Base-by-base conservation (phyloP, 2,797 vertebrate genomes). In the Merluccius polli region DNA sequence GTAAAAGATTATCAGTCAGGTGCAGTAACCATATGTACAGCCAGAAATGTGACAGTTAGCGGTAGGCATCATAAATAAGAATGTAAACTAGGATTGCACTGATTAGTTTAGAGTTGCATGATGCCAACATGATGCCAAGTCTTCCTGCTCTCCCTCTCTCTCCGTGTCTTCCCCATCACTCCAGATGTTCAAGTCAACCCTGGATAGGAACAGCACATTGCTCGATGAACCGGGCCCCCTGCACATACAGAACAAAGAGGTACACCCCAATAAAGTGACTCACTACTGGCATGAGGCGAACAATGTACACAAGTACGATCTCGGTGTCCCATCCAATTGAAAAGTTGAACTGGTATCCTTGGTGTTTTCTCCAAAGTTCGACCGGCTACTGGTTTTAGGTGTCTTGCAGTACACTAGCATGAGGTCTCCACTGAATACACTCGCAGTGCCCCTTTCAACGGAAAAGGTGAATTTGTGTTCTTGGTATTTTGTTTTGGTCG, bases 181-280 rank as follows among this genome's bases (percentile, higher is more conserved):
- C 44, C 83, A 97, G 96, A 93, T 93, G 88, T 92, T 93, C 35
- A 96, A 92, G 85, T 89, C 92, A 16, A 90, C 81, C 82, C 81
- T 91, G 63, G 92, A 88, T 48, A 95, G 87, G 86, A 91, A 85
- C 38, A 90, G 86, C 89, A 84, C 85, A 78, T 84, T 89, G 70
- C 79, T 69, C 0, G 92, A 93, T 33, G 93, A 95, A 15, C 89
- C 82, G 6, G 35, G 76, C 0, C 73, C 88, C 1, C 84, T 88
- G 63, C 89, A 72, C 63, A 79, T 87, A 31, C 90, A 91, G 13
- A 93, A 93, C 82, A 96, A 92, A 73, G 95, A 97, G 96, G 96
- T 97, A 93, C 76, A 91, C 9, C 52, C 52, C 52, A 2, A 59
- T 24, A 24, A 48, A 48, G 52, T 59, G n/a, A n/a, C 52, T 59